Evolutionary conservation across 2,113 vertebrate genomes (phyloP).

Genomic region (Anas platyrhynchos): DNA sequence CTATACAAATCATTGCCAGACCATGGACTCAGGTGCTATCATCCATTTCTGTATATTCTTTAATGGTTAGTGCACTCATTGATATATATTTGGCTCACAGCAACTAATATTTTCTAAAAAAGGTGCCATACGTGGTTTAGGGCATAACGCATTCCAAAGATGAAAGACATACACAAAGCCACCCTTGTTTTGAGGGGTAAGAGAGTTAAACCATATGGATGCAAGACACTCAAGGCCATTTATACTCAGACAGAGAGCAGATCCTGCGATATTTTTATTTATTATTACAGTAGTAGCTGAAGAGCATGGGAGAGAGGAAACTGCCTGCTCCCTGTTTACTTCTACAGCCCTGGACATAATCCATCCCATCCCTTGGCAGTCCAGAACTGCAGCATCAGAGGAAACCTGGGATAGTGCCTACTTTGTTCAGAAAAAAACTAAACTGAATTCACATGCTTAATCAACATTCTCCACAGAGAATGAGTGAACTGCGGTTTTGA

Average conservation of each 20-base stretch:
- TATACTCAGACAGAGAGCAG: not conserved
- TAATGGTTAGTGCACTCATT: fast-evolving
- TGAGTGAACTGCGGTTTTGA: not conserved
- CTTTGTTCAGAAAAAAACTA: not conserved
- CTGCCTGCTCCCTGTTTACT: not conserved
- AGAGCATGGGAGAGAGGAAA: not conserved
- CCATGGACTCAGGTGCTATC: not conserved
- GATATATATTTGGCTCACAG: not conserved
- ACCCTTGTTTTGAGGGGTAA: not conserved
- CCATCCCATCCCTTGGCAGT: not conserved
- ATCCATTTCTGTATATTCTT: not conserved
- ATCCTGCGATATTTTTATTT: not conserved
- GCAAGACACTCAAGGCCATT: not conserved
- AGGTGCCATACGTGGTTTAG: not conserved
- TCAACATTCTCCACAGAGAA: not conserved
- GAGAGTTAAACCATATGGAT: not conserved
- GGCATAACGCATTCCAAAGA: not conserved
- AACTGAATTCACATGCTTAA: not conserved
- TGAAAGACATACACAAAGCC: not conserved
- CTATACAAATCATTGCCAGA: not conserved
- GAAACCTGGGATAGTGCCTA: not conserved
- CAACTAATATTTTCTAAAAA: not conserved
- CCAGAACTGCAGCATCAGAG: not conserved
- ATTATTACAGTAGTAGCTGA: not conserved
- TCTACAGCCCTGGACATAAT: not conserved